A percentile compares a stretch with the other conserved stretches of the same genome.
Evolutionary conservation across 1,140 invertebrate species (phyloP).

Genomic region (Drosophila obscura): DNA sequence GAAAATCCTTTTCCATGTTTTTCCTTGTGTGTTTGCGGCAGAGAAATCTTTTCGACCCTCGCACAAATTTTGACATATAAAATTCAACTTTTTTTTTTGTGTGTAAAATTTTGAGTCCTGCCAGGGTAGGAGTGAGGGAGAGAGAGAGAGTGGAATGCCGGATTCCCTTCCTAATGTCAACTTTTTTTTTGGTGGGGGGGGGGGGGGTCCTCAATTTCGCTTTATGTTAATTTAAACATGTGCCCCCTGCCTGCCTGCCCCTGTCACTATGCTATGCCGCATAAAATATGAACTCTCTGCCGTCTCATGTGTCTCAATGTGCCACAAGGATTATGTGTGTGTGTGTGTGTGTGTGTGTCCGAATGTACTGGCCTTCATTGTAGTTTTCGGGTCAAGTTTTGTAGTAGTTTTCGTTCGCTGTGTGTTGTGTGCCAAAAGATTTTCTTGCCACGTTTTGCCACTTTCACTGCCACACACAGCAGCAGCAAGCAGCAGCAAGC

Average conservation of each 20-base stretch:
- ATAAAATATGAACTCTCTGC: slow-evolving; percentile 74
- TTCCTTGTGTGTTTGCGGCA: slow-evolving; percentile 9
- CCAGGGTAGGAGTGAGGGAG: slow-evolving; percentile 10
- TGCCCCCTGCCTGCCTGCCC: slow-evolving; percentile 31
- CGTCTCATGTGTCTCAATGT: slow-evolving; percentile 1
- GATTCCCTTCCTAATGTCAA: slow-evolving; percentile 63
- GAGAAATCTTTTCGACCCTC: slow-evolving; percentile 34
- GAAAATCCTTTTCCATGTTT: slow-evolving; percentile 66
- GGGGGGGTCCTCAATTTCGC: slow-evolving; percentile 74
- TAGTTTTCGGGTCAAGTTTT: slow-evolving; percentile 74
- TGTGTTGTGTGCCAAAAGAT: slow-evolving; percentile 52
- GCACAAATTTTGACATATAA: slow-evolving; percentile 54
- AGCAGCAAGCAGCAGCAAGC: no score
- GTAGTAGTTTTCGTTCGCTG: slow-evolving; percentile 52
- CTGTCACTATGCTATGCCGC: slow-evolving; percentile 55
- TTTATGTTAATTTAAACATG: slow-evolving; percentile 83
- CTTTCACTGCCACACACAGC: neutral
- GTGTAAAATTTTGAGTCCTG: slow-evolving; percentile 65
- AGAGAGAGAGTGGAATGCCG: slow-evolving; percentile 4
- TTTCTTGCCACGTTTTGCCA: slow-evolving; percentile 31
- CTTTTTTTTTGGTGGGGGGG: no score
- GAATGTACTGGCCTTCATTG: slow-evolving; percentile 46
- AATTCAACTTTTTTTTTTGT: slow-evolving; percentile 71
- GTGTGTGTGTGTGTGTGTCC: slow-evolving; percentile 22
- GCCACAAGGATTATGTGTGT: slow-evolving; percentile 14